phyloP scores from a whole-genome alignment of 2,113 vertebrate genomes.

The Gila orcuttii region DNA sequence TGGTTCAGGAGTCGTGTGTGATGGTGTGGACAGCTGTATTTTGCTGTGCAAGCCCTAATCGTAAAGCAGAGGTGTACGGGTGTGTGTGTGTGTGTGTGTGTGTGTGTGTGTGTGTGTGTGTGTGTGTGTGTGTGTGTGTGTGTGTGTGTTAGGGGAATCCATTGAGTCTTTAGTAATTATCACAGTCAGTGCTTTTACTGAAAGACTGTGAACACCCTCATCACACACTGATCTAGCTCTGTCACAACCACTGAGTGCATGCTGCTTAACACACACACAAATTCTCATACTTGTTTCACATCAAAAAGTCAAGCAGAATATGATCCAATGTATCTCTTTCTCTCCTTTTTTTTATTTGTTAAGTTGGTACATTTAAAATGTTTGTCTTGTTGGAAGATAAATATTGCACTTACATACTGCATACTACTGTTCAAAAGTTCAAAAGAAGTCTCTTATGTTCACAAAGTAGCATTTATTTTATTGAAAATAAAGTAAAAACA shows the following conservation, averaged over 20 bases:
- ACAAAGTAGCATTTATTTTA: background rate
- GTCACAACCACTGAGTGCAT: slow-evolving; percentile 45
- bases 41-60: slow-evolving; percentile 24
- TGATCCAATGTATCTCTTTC: background rate
- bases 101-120: too few relatives aligned
- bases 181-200: slow-evolving; percentile 49
- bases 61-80: background rate
- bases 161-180: slow-evolving; percentile 50
- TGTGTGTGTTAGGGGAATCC: slow-evolving; percentile 35
- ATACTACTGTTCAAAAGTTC: background rate
- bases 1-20: slow-evolving; percentile 14
- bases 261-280: slow-evolving; percentile 25
- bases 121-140: too few relatives aligned
- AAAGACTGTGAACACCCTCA: slow-evolving; percentile 48
- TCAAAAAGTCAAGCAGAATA: background rate
- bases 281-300: background rate
- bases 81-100: too few relatives aligned
- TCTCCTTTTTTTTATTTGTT: background rate
- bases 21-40: slow-evolving; percentile 48
- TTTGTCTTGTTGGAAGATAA: background rate
- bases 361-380: background rate
- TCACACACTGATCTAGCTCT: slow-evolving; percentile 41
- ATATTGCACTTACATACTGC: background rate
- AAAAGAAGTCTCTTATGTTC: background rate
- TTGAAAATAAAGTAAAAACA: too few relatives aligned